Percentiles rank a stretch among this genome's conserved stretches.
Conservation (phyloP, 2,113 vertebrate species). For the Antechinus stuartii region DNA sequence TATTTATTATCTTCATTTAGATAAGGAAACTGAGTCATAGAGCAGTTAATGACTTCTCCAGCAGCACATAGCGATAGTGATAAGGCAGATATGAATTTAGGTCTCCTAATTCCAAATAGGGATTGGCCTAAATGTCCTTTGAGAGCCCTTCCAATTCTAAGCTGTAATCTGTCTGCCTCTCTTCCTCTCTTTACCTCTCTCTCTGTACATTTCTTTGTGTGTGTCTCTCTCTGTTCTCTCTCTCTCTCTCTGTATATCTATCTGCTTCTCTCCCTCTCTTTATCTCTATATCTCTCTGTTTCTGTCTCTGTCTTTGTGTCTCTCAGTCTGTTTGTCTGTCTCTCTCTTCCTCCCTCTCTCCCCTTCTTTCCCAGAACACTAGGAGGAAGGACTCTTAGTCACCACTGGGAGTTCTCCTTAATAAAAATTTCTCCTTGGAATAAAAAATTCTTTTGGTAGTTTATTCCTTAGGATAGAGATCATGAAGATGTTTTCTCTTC, state of each 20-base stretch:
- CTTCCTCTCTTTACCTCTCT: background rate
- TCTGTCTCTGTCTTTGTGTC: background rate
- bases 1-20: too few relatives aligned
- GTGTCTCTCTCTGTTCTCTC: too few relatives aligned
- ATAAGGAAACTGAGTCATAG: too few relatives aligned
- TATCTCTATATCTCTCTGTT: background rate
- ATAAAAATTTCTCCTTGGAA: background rate
- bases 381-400: background rate
- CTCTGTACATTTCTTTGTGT: background rate
- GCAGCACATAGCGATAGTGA: too few relatives aligned
- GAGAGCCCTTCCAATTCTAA: background rate
- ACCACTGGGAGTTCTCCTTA: background rate
- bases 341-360: too few relatives aligned
- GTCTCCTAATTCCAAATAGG: too few relatives aligned
- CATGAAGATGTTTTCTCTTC: background rate
- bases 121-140: background rate
- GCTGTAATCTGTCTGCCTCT: too few relatives aligned
- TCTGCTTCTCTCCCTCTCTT: too few relatives aligned
- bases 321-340: too few relatives aligned
- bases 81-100: too few relatives aligned
- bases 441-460: background rate
- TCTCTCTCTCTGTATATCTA: too few relatives aligned
- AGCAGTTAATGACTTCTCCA: too few relatives aligned
- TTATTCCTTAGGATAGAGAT: background rate
- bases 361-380: background rate